Base-by-base conservation (phyloP, 2,888 invertebrate genomes). In the Gari tellinella region DNA sequence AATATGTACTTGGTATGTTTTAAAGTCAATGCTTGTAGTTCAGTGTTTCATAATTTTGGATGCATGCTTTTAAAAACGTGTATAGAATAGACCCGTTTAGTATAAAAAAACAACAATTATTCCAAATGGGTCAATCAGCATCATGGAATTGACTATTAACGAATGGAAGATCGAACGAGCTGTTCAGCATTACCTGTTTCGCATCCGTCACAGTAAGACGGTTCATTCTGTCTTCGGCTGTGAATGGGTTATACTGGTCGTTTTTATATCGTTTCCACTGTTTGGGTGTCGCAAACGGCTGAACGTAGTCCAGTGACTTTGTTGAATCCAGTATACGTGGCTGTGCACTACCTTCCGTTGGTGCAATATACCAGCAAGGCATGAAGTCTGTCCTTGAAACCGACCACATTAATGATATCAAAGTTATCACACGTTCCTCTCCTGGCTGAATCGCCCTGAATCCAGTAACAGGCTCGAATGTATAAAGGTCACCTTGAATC, bases 321-420 rank as follows among this genome's bases (percentile, higher is more conserved):
- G 87, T 86, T 53, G 77, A 80, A 21, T 60, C 41, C 7, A 87
- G 63, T 5, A 82, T 61, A n/a, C 75, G 63, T 7, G 86, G 75
- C 19, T 67, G 48, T 21, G 81, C 53, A n/a, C 14, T 62, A 40
- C 52, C 67, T 14, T 5, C 21, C 17, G 17, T 45, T 17, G 51
- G 37, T 3, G 77, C 63, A 1, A 88, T 68, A 23, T 82, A 85
- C 87, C 87, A 88, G 43, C 84, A 79, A 1, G 86, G 87, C 81
- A 86, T 81, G 5, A 76, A 56, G 41, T 88, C 87, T 0, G 86
- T 83, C 26, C 82, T 67, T 0, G 86, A 57, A 0, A 88, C 78
- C 0, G 81, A 81, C 83, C 83, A 87, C 56, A 66, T 60, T 14
- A 56, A 48, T 0, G 68, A 64, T 14, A 72, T 63, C 17, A 81